Base-by-base conservation (phyloP, 2,888 invertebrate species). In the Dolichopus griseipennis region DNA sequence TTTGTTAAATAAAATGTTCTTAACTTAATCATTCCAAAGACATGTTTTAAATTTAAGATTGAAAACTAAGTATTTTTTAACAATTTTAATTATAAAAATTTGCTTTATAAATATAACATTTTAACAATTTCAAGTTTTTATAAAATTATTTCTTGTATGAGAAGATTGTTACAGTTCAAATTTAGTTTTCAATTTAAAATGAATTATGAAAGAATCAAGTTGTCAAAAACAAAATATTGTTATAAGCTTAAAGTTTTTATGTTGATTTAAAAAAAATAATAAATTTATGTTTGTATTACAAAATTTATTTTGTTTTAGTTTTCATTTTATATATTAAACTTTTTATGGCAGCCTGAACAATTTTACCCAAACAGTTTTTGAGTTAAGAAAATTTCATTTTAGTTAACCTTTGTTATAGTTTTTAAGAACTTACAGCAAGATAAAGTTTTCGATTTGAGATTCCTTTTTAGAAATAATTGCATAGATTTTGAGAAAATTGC, bases 251-350 rank as follows among this genome's bases (percentile, higher is more conserved):
- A 52, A n/a, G 52, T 18, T 18, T 27, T 27, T 52, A 52, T 52
- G 52, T 52, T 52, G 52, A 12, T 52, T 52, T 52, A 52, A 52
- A 15, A 52, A 27, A 37, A 37, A 52, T 12, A 52, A 52, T 37
- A 37, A 52, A 52, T 52, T 52, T 52, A n/a, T 52, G 52, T 52
- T 41, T 52, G 52, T 52, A 52, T 52, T 52, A 52, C n/a, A 52
- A 18, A 52, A 15, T 52, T 52, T 18, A 52, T 52, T 27, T 52
- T 52, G 52, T 52, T 52, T 52, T 52, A 18, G 52, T 52, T 52
- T 52, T 52, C 52, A 52, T 52, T 52, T 52, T 52, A 12, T 18
- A 52, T 12, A 12, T 15, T n/a, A 18, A 52, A 52, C 6, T 52
- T 52, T 9, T 52, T 27, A 27, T 27, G 27, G 5, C 27, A 27